These are phyloP conservation scores for Apodemia mormo DNA, from an alignment of 2,888 invertebrate species.

Conservation along the genomic window DNA sequence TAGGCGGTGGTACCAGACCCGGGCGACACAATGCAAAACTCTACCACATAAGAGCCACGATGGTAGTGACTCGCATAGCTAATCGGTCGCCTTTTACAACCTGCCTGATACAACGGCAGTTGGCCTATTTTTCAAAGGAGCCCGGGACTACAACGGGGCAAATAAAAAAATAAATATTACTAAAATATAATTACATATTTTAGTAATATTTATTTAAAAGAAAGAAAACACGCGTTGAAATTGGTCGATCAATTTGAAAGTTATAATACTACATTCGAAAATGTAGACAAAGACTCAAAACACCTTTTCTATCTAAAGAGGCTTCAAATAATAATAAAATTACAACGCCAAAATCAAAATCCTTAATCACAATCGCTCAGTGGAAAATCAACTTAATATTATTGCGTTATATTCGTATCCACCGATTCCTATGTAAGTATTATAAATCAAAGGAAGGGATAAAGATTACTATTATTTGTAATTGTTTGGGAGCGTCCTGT, in stretches of 20 bases:
- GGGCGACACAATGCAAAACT: no score
- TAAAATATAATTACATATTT: no score
- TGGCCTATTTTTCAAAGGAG: no score
- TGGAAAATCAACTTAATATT: constrained; percentile 15
- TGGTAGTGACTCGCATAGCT: no score
- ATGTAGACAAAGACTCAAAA: background rate
- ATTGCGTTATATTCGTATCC: constrained; percentile 18
- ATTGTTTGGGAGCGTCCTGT: constrained; percentile 73
- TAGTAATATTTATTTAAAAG: background rate
- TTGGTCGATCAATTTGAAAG: background rate
- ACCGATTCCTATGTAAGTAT: constrained; percentile 25
- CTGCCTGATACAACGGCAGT: no score
- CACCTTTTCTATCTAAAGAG: background rate
- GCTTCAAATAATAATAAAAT: background rate
- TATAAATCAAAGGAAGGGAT: constrained; percentile 52
- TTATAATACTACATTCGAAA: background rate
- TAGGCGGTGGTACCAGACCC: no score
- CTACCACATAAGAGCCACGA: no score
- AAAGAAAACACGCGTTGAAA: background rate
- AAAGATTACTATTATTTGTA: constrained; percentile 67
- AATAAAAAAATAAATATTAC: no score
- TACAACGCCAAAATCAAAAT: background rate
- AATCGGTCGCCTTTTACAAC: no score
- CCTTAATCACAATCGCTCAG: constrained; percentile 5
- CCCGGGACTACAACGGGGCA: no score